These are phyloP conservation scores for Eurosta solidaginis DNA, from an alignment of 1,140 invertebrate species.

Conservation along the genomic window DNA sequence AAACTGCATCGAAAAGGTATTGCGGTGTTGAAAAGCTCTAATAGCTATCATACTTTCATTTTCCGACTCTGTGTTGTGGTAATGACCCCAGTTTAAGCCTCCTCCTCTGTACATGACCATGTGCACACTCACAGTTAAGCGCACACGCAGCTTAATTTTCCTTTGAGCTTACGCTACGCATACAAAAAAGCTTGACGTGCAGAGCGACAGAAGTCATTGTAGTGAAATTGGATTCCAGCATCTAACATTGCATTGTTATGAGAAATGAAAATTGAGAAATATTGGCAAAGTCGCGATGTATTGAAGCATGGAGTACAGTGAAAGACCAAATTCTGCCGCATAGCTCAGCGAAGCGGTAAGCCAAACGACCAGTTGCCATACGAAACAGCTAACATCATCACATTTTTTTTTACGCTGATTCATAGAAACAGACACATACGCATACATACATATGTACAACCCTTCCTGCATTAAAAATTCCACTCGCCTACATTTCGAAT, in stretches of 20 bases:
- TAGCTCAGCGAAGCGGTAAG: neutral
- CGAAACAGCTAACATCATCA: conserved; percentile 1
- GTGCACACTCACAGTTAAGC: neutral
- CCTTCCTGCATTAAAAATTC: neutral
- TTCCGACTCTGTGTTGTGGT: too few species aligned
- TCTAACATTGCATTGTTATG: conserved; percentile 25
- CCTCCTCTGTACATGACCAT: neutral
- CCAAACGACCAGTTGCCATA: conserved; percentile 19
- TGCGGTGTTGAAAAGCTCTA: too few species aligned
- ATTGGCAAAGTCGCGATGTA: neutral
- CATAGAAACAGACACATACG: neutral
- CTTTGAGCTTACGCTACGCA: neutral
- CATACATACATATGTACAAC: neutral
- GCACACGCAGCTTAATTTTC: neutral
- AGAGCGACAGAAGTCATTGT: neutral
- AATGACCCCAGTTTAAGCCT: too few species aligned
- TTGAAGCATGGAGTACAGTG: neutral
- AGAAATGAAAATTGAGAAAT: conserved; percentile 31
- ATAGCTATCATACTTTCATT: too few species aligned
- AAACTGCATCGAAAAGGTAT: too few species aligned
- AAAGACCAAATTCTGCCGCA: too few species aligned
- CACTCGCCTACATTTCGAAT: conserved; percentile 2
- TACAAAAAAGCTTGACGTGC: neutral
- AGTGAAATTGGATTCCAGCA: conserved; percentile 17
- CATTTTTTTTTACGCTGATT: neutral